phyloP scores from a whole-genome alignment of 2,888 invertebrate species.

The Lasius platythorax region DNA sequence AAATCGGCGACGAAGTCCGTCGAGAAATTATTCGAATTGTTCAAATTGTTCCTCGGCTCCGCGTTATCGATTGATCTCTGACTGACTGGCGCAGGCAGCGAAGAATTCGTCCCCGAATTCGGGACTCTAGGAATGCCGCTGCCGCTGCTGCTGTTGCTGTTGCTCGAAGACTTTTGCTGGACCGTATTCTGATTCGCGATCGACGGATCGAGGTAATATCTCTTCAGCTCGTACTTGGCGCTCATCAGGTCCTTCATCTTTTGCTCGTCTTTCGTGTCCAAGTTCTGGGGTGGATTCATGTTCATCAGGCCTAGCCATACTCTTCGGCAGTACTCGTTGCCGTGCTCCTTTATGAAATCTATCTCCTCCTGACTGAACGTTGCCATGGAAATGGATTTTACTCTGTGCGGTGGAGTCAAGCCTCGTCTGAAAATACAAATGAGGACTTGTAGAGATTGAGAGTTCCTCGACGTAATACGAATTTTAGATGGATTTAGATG shows the following conservation, averaged over 20 bases:
- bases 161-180: conserved; percentile 71
- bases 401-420: conserved; percentile 98
- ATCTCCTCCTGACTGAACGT: conserved; percentile 98
- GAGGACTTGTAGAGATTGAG: not conserved
- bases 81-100: conserved; percentile 66
- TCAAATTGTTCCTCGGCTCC: conserved; percentile 69
- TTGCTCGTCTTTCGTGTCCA: conserved; percentile 94
- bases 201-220: conserved; percentile 87
- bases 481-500: not conserved
- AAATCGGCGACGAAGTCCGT: conserved; percentile 85
- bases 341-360: conserved; percentile 94
- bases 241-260: conserved; percentile 97
- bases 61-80: conserved; percentile 70
- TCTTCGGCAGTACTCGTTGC: conserved; percentile 97
- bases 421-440: conserved; percentile 93
- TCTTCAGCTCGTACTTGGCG: conserved; percentile 97
- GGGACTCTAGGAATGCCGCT: conserved; percentile 79
- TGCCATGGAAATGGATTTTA: conserved; percentile 99
- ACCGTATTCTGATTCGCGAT: conserved; percentile 76
- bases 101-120: conserved; percentile 68
- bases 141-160: conserved; percentile 67
- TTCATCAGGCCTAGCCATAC: conserved; percentile 97
- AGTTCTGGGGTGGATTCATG: conserved; percentile 84
- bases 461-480: not conserved
- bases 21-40: conserved; percentile 78